Evolutionary conservation across 2,113 vertebrate genomes (phyloP), one percentile per base, ranked within the genome.

Genomic region (Atractosteus spatula): DNA sequence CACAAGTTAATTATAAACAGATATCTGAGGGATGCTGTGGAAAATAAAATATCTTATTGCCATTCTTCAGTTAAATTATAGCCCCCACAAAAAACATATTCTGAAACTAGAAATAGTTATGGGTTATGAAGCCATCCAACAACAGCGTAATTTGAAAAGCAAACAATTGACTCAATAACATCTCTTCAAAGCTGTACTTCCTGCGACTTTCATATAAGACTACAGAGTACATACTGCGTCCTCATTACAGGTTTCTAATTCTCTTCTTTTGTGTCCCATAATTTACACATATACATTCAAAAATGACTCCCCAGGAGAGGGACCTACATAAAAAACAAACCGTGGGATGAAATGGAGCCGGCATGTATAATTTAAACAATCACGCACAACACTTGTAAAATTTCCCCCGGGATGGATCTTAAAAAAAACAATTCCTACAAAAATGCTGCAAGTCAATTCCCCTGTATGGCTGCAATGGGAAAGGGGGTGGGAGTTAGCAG

Each of bases 51-150:
- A 0, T 5, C 47, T 10, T 51, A 5, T 10, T 51, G 47, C 29
- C 29, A 29, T 29, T 7, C 47, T 51, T 51, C 47, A 51, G 10
- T 5, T 51, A 7, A 51, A 51, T 51, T 51, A 10, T 29, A 8
- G 59, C 57, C 44, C 51, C 70, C 61, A 16, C 59, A 17, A 45
- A 71, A 71, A 63, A 61, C 61, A 54, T 12, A 13, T 7, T 71
- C 47, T 7, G 44, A 41, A 71, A 63, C 59, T 71, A 63, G 51
- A 71, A 71, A 71, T 64, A 71, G 70, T 64, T 56, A 29, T 16
- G 0, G 44, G 43, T 41, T 6, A 6, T 62, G 69, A 41, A 71
- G 14, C 57, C 61, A 71, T 64, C 61, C 13, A 71, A 29, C n/a
- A 29, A 43, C 41, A 54, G 55, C 3, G 29, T 29, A 29, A 29